A percentile compares a stretch with the other conserved stretches of the same genome.
These are phyloP conservation scores for Marronus borbonicus DNA, from an alignment of 2,888 invertebrate genomes.

Conservation along the genomic window DNA sequence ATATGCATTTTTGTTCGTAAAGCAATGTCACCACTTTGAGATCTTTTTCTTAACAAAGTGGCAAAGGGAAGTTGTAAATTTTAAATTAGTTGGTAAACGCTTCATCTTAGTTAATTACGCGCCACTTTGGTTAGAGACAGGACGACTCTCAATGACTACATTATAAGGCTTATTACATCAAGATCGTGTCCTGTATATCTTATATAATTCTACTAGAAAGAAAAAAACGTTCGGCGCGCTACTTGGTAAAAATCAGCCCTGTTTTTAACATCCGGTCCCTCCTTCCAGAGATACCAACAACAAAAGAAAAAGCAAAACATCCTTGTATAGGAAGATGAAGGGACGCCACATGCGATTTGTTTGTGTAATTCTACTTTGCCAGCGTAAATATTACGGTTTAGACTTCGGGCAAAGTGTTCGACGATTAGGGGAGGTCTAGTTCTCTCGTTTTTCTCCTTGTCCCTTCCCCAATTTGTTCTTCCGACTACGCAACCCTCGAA, in stretches of 20 bases:
- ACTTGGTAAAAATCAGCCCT: background rate
- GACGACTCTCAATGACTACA: too few relatives aligned
- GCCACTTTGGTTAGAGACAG: too few relatives aligned
- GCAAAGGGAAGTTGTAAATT: too few relatives aligned
- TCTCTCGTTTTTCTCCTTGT: background rate
- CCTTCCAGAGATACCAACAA: background rate
- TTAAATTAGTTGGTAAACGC: too few relatives aligned
- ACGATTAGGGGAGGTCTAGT: slow-evolving; percentile 24
- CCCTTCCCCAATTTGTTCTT: background rate
- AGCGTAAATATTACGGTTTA: slow-evolving; percentile 29
- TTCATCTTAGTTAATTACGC: too few relatives aligned
- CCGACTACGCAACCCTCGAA: background rate
- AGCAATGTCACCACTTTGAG: too few relatives aligned
- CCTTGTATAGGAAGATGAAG: background rate
- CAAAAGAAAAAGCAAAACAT: background rate
- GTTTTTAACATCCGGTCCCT: background rate
- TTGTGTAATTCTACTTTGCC: slow-evolving; percentile 24
- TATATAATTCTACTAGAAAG: too few relatives aligned
- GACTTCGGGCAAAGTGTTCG: slow-evolving; percentile 1
- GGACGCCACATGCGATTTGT: slow-evolving; percentile 1
- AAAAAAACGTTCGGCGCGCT: background rate
- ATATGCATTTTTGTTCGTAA: too few relatives aligned
- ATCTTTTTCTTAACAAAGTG: too few relatives aligned
- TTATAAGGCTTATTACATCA: too few relatives aligned
- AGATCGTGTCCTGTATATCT: too few relatives aligned